A percentile compares a stretch with the other conserved stretches of the same genome.
These are phyloP conservation scores for Chiloscyllium punctatum DNA, from an alignment of 2,797 vertebrate species.

Conservation along the genomic window DNA sequence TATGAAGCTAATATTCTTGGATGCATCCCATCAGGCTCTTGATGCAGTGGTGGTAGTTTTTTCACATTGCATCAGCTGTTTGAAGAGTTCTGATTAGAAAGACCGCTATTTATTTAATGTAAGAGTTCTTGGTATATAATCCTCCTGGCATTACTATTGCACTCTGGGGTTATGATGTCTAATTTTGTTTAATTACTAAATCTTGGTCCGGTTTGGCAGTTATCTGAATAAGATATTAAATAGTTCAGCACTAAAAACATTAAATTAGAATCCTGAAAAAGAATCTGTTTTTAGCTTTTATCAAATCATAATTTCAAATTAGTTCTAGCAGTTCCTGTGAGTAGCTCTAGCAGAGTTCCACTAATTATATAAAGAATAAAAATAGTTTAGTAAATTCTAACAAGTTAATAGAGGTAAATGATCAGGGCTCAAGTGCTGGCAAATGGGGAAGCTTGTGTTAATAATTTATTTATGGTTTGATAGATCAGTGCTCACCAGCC, in stretches of 20 bases:
- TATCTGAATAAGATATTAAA: not conserved
- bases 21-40: not conserved
- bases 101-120: not conserved
- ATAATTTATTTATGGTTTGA: conserved; percentile 21
- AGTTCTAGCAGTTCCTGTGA: conserved; percentile 54
- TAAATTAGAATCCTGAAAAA: not conserved
- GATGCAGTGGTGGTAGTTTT: not conserved
- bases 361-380: conserved; percentile 48
- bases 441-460: not conserved
- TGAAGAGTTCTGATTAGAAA: not conserved
- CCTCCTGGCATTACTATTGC: not conserved
- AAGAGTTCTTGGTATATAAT: no score
- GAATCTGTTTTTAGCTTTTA: conserved; percentile 39
- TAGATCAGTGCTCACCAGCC: not conserved
- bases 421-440: not conserved
- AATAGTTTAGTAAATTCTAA: not conserved
- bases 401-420: not conserved
- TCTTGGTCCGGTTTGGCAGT: not conserved
- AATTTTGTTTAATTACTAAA: not conserved
- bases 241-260: not conserved
- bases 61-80: not conserved
- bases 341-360: conserved; percentile 53
- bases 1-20: no score
- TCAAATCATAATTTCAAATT: conserved; percentile 48
- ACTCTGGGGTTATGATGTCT: not conserved